These are phyloP conservation scores for Dasysyrphus tricinctus DNA, from an alignment of 2,888 invertebrate genomes.

Conservation along the genomic window DNA sequence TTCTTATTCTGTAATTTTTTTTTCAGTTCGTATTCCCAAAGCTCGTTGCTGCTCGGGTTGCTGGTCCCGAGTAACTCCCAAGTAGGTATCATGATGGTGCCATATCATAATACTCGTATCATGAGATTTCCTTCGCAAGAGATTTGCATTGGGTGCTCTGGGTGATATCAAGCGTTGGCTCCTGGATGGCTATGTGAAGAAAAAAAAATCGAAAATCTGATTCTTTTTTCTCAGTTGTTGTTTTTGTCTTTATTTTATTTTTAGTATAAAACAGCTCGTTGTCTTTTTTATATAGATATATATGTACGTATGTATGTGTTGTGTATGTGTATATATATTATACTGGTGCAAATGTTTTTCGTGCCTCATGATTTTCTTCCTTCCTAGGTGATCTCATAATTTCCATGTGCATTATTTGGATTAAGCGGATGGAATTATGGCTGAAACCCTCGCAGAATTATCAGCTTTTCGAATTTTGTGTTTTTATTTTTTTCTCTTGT, in stretches of 20 bases:
- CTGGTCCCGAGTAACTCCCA: conserved; percentile 38
- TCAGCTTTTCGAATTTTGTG: conserved; percentile 48
- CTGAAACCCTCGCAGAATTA: conserved; percentile 58
- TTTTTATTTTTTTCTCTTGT: not conserved
- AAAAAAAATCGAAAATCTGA: conserved; percentile 35
- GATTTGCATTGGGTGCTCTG: conserved; percentile 66
- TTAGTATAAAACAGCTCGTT: conserved; percentile 35
- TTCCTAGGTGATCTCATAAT: conserved; percentile 71
- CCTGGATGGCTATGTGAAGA: conserved; percentile 31
- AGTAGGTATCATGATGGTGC: conserved; percentile 63
- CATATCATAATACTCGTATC: conserved; percentile 71
- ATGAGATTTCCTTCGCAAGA: conserved; percentile 68
- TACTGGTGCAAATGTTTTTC: conserved; percentile 69
- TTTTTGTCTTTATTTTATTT: conserved; percentile 18
- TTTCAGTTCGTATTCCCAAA: conserved; percentile 10
- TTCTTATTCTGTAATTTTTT: conserved; percentile 31
- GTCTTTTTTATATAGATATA: conserved; percentile 9
- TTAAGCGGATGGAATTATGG: conserved; percentile 69
- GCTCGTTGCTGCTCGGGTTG: conserved; percentile 41
- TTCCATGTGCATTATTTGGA: conserved; percentile 73
- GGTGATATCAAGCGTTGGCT: conserved; percentile 31
- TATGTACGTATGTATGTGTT: not conserved
- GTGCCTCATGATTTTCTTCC: conserved; percentile 67
- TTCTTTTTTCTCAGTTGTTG: conserved; percentile 9
- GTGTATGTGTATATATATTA: not conserved